Conservation (phyloP, 2,797 vertebrate species). For the Pithecia hirsuta region DNA sequence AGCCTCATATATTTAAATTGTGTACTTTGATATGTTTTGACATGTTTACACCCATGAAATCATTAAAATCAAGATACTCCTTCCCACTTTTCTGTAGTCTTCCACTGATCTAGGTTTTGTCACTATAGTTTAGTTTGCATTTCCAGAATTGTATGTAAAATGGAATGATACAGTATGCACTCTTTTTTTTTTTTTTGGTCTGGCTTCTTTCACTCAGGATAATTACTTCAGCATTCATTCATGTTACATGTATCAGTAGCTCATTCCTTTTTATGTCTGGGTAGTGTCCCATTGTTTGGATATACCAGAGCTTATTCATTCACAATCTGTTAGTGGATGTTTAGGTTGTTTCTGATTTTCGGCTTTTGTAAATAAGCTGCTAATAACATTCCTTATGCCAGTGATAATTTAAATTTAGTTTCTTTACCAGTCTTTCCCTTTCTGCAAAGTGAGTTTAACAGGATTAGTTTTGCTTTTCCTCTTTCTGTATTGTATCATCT, state of each 20-base stretch:
- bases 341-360: neutral
- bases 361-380: neutral
- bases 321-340: neutral
- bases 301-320: neutral
- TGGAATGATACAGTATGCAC: neutral
- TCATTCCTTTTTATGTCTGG: neutral
- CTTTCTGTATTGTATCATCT: neutral
- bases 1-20: neutral
- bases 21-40: neutral
- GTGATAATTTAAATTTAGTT: conserved; percentile 15
- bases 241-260: neutral
- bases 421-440: neutral
- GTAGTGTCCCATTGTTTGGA: neutral
- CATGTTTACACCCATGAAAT: neutral
- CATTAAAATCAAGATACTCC: neutral
- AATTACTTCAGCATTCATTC: neutral
- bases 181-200: neutral
- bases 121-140: neutral
- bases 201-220: neutral
- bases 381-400: neutral
- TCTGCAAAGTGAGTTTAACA: neutral
- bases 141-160: neutral
- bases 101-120: neutral
- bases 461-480: neutral
- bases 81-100: neutral